Evolutionary conservation across 1,140 invertebrate genomes (phyloP), one percentile per base, ranked within the genome.

Genomic region (Monochamus saltuarius): DNA sequence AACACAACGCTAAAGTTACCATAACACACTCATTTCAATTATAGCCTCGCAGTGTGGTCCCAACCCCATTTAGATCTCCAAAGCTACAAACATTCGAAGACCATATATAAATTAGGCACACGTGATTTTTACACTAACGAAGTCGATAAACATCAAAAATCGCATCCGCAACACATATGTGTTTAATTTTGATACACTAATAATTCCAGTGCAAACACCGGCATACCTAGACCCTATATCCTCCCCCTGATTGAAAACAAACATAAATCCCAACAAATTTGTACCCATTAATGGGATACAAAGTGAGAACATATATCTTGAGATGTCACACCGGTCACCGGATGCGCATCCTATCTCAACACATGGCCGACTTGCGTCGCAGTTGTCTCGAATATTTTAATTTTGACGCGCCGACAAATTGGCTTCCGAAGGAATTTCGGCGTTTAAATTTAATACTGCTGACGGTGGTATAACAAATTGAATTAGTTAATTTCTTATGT

Each of bases 281-380:
- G 65, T 67, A 60, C 14, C 61, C 66, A 59, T 65, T 68, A 68
- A 68, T 68, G 66, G 66, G 59, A 66, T 68, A 68, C 66, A 68
- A 68, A 68, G 66, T 66, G 66, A 62, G 63, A 65, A 68, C 66
- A 68, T 61, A 62, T 68, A 60, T 65, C 50, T 53, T 59, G 54
- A 56, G 54, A 57, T 59, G 56, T 58, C 60, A 55, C 50, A 43
- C 51, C 36, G 43, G 46, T 42, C 16, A 62, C 66, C 66, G 66
- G 66, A 68, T 65, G 63, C 51, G 56, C 65, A 67, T 67, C 65
- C 65, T 58, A 64, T 58, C 54, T 22, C 43, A 22, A 61, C 59
- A 67, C 62, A 67, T 67, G 65, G 61, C 39, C 9, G 29, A 38
- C 52, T 56, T 35, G 49, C 17, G 39, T 47, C 47, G 65, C 65